Conservation (phyloP, 2,888 invertebrate species). For the Odontomyia ornata region DNA sequence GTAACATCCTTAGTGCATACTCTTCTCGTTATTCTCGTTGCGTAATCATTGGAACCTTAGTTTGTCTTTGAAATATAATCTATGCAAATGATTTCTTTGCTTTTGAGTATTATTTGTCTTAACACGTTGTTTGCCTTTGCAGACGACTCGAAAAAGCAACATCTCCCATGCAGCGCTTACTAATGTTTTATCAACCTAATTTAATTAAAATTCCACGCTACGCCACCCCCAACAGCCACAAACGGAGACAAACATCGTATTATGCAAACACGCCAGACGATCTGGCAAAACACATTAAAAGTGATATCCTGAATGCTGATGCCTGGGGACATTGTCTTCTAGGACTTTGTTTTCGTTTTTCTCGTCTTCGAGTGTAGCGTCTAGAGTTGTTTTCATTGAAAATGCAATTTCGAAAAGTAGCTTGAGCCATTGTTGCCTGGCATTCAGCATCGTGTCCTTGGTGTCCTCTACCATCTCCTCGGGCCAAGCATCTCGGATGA, state of each 20-base stretch:
- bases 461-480: neutral
- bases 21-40: too few relatives aligned
- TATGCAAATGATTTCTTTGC: too few relatives aligned
- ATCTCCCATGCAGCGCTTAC: too few relatives aligned
- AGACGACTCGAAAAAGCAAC: too few relatives aligned
- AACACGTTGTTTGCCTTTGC: too few relatives aligned
- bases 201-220: conserved; percentile 33
- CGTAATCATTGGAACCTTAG: too few relatives aligned
- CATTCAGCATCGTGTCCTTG: conserved; percentile 1
- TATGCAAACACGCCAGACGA: conserved; percentile 40
- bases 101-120: too few relatives aligned
- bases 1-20: too few relatives aligned
- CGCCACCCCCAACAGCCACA: neutral
- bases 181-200: conserved; percentile 22
- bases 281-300: conserved; percentile 42
- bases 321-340: conserved; percentile 33
- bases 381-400: neutral
- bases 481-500: conserved; percentile 21
- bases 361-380: neutral
- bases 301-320: conserved; percentile 42
- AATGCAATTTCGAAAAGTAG: conserved; percentile 26
- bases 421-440: conserved; percentile 27
- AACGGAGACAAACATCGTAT: conserved; percentile 36
- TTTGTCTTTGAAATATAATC: too few relatives aligned
- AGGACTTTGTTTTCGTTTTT: conserved; percentile 24